Conservation (phyloP, 2,797 vertebrate genomes). For the Sardinella longiceps region DNA sequence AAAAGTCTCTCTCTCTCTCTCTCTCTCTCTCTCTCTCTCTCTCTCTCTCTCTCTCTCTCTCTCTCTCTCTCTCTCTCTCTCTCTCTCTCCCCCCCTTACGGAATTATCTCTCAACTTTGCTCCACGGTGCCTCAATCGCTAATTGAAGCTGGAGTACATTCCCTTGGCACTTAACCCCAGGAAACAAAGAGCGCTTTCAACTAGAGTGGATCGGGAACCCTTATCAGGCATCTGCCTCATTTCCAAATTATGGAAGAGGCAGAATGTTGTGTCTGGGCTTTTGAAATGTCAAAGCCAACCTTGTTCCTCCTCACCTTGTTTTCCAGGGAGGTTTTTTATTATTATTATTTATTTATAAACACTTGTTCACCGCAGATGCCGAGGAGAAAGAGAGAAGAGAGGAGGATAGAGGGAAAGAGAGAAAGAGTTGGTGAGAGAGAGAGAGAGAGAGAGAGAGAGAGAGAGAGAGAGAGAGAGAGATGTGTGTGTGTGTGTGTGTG, state of each 20-base stretch:
- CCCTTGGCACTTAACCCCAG: slow-evolving; percentile 21
- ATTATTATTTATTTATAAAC: slow-evolving; percentile 13
- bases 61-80: too few relatives aligned
- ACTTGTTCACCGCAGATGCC: not conserved
- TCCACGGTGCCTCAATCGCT: slow-evolving; percentile 7
- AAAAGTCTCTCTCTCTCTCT: not conserved
- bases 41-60: too few relatives aligned
- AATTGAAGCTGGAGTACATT: slow-evolving; percentile 15
- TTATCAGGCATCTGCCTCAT: slow-evolving; percentile 14
- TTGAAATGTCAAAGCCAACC: not conserved
- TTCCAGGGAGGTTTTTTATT: not conserved
- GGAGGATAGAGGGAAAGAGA: not conserved
- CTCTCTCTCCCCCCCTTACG: too few relatives aligned
- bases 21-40: too few relatives aligned
- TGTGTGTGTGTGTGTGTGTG: not conserved
- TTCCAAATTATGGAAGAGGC: slow-evolving; percentile 30
- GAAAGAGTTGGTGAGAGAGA: not conserved
- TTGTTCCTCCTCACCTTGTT: slow-evolving; percentile 17
- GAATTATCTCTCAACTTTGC: slow-evolving; percentile 30
- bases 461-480: not conserved
- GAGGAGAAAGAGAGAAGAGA: not conserved
- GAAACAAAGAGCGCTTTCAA: slow-evolving; percentile 27
- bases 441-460: not conserved
- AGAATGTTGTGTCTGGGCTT: not conserved
- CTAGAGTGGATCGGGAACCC: not conserved